These are phyloP conservation scores for Trogon melanurus DNA, from an alignment of 2,113 vertebrate species.

Conservation along the genomic window DNA sequence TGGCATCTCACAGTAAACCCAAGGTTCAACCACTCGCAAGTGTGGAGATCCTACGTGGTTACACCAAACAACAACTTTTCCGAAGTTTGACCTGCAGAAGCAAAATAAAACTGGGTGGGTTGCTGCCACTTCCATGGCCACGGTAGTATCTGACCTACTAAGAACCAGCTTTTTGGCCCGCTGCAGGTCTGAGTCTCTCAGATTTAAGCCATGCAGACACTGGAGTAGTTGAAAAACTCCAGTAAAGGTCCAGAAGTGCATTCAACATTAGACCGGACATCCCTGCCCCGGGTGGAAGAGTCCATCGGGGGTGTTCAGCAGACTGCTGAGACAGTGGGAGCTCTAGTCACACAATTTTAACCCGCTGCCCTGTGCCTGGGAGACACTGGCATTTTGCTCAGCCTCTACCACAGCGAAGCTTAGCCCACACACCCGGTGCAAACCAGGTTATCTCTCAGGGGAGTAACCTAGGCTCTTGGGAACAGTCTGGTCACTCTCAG, in stretches of 20 bases:
- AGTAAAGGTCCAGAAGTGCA: background rate
- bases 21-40: background rate
- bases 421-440: background rate
- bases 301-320: background rate
- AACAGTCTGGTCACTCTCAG: accelerated
- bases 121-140: background rate
- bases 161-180: background rate
- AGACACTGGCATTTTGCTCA: background rate
- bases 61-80: background rate
- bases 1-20: background rate
- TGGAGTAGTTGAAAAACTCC: background rate
- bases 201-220: background rate
- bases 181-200: background rate
- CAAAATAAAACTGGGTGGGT: background rate
- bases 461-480: background rate
- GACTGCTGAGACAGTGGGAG: background rate
- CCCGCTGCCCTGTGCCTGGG: no score
- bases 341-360: background rate
- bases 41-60: background rate
- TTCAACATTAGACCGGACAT: background rate
- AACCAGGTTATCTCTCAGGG: background rate
- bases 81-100: background rate
- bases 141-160: background rate
- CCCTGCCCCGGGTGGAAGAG: background rate
- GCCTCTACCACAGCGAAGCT: background rate